phyloP scores from a whole-genome alignment of 2,113 vertebrate species.

The Rhinoptilus africanus region DNA sequence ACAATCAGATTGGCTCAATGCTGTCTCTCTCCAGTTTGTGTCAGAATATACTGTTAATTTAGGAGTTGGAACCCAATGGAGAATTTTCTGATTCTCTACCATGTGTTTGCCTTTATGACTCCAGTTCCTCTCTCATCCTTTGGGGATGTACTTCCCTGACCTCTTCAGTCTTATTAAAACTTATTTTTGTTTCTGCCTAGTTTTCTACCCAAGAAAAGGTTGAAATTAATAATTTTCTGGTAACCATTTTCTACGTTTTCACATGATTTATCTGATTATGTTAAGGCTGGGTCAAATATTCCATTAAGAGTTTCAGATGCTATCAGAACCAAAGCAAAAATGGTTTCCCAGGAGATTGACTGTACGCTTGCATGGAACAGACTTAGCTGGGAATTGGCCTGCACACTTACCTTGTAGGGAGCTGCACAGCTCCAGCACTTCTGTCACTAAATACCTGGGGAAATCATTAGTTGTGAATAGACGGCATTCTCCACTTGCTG shows the following conservation, averaged over 20 bases:
- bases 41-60: constrained; percentile 22
- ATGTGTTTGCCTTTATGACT: constrained; percentile 29
- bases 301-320: background rate
- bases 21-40: background rate
- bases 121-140: background rate
- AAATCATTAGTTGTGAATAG: background rate
- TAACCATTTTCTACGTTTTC: background rate
- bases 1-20: background rate
- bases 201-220: background rate
- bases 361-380: background rate
- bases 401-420: background rate
- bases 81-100: constrained; percentile 17
- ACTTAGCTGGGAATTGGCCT: background rate
- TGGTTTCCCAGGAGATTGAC: constrained; percentile 7
- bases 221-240: background rate
- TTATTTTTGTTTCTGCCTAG: background rate
- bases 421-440: background rate
- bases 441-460: background rate
- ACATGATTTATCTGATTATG: background rate
- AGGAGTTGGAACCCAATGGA: background rate
- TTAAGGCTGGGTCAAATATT: background rate
- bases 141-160: background rate
- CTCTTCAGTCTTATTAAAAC: background rate
- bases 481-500: background rate
- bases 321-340: background rate